A percentile compares a stretch with the other conserved stretches of the same genome.
These are phyloP conservation scores for Tretioscincus oriximinensis DNA, from an alignment of 2,113 vertebrate species.

Conservation along the genomic window DNA sequence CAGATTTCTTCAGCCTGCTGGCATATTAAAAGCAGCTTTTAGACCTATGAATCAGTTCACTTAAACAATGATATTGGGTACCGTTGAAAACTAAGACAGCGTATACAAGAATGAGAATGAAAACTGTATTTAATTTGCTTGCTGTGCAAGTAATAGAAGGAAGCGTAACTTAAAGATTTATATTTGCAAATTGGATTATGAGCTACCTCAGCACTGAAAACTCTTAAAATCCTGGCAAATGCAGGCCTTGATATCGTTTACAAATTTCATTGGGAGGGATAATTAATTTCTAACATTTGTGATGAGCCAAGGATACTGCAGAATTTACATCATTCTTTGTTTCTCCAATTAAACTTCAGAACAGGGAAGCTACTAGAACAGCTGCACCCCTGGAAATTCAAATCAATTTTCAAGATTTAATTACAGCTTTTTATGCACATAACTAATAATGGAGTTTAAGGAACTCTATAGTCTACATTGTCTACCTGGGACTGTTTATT, in stretches of 20 bases:
- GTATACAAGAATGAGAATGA: slow-evolving; percentile 41
- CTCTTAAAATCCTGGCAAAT: slow-evolving; percentile 33
- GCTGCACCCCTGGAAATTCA: slow-evolving; percentile 22
- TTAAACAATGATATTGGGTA: slow-evolving; percentile 50
- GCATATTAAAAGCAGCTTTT: slow-evolving; percentile 48
- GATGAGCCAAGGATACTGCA: slow-evolving; percentile 40
- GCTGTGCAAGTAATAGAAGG: slow-evolving; percentile 34
- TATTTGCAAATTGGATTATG: slow-evolving; percentile 32
- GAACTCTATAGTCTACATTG: too few species aligned
- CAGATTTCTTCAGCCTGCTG: slow-evolving; percentile 49
- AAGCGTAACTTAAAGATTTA: slow-evolving; percentile 21
- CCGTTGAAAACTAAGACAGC: slow-evolving; percentile 43
- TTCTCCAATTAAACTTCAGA: slow-evolving; percentile 13
- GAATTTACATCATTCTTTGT: slow-evolving; percentile 18
- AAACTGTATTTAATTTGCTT: not conserved
- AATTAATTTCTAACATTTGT: slow-evolving; percentile 50
- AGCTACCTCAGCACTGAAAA: slow-evolving; percentile 34
- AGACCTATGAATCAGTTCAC: slow-evolving; percentile 44
- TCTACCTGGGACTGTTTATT: too few species aligned
- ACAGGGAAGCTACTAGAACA: slow-evolving; percentile 35
- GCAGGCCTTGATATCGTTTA: slow-evolving; percentile 5
- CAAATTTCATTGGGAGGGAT: slow-evolving; percentile 35
- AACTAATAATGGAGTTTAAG: too few species aligned
- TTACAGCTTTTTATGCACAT: too few species aligned
- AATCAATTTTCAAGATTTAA: not conserved